These are phyloP conservation scores for Drosophila gaucha DNA, from an alignment of 2,888 invertebrate species.

Conservation along the genomic window DNA sequence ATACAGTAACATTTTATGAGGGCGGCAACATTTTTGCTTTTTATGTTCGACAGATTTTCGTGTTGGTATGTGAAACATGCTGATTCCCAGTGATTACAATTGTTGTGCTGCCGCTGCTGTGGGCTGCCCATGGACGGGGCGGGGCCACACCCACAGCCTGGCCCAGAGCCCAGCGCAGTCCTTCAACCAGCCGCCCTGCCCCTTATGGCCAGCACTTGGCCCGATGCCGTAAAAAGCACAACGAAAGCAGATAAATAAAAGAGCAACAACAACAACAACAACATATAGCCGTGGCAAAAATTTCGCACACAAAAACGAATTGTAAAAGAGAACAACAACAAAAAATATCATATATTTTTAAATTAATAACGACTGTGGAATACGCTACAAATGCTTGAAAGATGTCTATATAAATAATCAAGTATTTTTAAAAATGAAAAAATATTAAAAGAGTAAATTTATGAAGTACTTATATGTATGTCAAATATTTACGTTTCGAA, in stretches of 20 bases:
- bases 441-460: too few species aligned
- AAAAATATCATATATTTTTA: background rate
- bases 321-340: slow-evolving; percentile 22
- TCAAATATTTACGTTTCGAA: too few species aligned
- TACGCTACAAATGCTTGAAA: slow-evolving; percentile 14
- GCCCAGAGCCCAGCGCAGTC: background rate
- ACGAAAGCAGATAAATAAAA: slow-evolving; percentile 40
- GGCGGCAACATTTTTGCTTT: slow-evolving; percentile 72
- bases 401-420: too few species aligned
- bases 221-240: slow-evolving; percentile 67
- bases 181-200: background rate
- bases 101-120: slow-evolving; percentile 55
- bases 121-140: slow-evolving; percentile 12
- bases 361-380: background rate
- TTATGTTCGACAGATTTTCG: slow-evolving; percentile 79
- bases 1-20: slow-evolving; percentile 70
- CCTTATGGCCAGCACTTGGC: slow-evolving; percentile 31
- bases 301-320: slow-evolving; percentile 50
- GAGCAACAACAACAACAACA: slow-evolving; percentile 21
- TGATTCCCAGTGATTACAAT: slow-evolving; percentile 79
- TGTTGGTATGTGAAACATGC: slow-evolving; percentile 80
- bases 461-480: too few species aligned
- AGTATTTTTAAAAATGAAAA: too few species aligned
- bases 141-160: slow-evolving; percentile 1
- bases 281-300: slow-evolving; percentile 38